Percentiles rank a stretch among this genome's conserved stretches.
Conservation (phyloP, 2,888 invertebrate species). For the Cosmopolites sordidus region DNA sequence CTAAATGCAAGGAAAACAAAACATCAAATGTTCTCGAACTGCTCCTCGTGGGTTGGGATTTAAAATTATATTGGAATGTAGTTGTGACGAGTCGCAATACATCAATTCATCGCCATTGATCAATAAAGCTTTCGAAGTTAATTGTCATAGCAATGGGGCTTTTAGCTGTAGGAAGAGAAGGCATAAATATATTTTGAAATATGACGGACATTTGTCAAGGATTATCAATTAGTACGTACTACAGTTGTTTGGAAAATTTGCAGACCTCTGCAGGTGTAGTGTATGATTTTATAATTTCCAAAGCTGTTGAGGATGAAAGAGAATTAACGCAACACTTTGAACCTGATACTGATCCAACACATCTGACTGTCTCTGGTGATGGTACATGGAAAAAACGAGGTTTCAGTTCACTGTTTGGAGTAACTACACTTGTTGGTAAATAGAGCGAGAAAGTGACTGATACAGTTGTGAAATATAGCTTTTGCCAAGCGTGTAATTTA, state of each 20-base stretch:
- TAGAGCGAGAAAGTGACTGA: conserved; percentile 31
- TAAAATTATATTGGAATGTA: no score
- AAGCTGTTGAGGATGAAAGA: conserved; percentile 15
- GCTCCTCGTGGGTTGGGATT: no score
- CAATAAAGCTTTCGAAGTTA: background rate
- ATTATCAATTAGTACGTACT: conserved; percentile 9
- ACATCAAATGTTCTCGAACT: no score
- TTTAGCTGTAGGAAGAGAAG: no score
- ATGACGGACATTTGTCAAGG: conserved; percentile 8
- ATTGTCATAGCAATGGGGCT: no score
- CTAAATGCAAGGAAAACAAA: no score
- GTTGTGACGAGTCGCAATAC: no score
- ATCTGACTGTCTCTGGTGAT: conserved; percentile 29
- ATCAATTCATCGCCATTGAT: no score
- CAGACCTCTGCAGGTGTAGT: conserved; percentile 16
- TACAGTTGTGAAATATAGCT: conserved; percentile 22
- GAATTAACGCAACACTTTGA: no score
- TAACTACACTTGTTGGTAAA: conserved; percentile 30
- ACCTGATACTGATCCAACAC: background rate
- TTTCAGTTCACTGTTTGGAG: conserved; percentile 31
- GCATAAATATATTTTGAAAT: conserved; percentile 8
- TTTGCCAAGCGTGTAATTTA: no score
- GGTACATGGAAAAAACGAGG: conserved; percentile 32
- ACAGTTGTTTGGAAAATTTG: conserved; percentile 17
- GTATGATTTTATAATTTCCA: conserved; percentile 18